phyloP scores from a whole-genome alignment of 2,797 vertebrate genomes.

The Onychomys leucogaster region DNA sequence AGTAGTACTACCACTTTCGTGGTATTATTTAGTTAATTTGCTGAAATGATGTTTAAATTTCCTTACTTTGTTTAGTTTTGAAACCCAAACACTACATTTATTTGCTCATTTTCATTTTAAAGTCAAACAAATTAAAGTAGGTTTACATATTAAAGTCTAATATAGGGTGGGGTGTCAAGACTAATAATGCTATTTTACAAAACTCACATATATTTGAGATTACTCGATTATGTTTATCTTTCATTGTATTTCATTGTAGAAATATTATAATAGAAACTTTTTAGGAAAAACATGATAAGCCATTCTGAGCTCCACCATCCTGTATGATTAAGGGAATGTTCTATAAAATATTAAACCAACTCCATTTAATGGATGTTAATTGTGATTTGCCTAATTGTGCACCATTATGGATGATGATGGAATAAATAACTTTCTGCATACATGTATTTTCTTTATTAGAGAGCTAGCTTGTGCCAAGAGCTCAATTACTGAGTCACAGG shows the following conservation, averaged over 20 bases:
- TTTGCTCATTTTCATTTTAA: slow-evolving; percentile 61
- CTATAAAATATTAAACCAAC: slow-evolving; percentile 14
- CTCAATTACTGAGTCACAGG: slow-evolving; percentile 54
- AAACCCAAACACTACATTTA: slow-evolving; percentile 17
- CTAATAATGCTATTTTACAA: slow-evolving; percentile 18
- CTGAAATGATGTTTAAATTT: slow-evolving; percentile 43
- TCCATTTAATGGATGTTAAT: neutral
- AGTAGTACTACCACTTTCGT: slow-evolving; percentile 48
- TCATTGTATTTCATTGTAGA: neutral
- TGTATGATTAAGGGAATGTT: neutral
- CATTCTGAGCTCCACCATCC: neutral
- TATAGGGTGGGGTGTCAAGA: neutral
- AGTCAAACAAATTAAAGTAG: slow-evolving; percentile 27
- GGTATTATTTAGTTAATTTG: neutral
- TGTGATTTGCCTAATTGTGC: slow-evolving; percentile 35
- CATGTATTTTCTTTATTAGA: slow-evolving; percentile 24
- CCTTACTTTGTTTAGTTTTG: slow-evolving; percentile 53
- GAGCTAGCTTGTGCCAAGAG: neutral
- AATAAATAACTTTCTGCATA: slow-evolving; percentile 9
- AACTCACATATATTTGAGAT: neutral
- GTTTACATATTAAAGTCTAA: neutral
- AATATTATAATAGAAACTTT: slow-evolving; percentile 27
- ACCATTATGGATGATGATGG: neutral
- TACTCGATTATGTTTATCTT: slow-evolving; percentile 9
- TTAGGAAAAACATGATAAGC: neutral